Evolutionary conservation across 2,888 invertebrate species (phyloP), one percentile per base, ranked within the genome.

Genomic region (Synergus umbraculus): DNA sequence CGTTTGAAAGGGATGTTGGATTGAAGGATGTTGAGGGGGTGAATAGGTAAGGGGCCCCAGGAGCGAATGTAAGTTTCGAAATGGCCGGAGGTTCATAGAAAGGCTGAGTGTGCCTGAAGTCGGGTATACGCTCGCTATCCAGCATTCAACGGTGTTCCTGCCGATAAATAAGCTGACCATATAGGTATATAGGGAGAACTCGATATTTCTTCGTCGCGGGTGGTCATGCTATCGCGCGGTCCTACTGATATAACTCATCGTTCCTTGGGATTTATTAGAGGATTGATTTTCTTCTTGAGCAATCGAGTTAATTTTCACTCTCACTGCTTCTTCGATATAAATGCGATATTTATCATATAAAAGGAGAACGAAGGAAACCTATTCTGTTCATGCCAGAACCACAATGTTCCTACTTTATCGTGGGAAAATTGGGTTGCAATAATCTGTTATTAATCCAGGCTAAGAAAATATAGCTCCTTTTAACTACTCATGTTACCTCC

Each of bases 281-380:
- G 85, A 86, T 88, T 87, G 87, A 88, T 89, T 88, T 85, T 83
- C 83, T 84, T 79, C 82, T 77, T 81, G 79, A 80, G 77, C 84
- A 86, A 87, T 87, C 85, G 87, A 87, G 88, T 88, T 87, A 89
- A 87, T 89, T 88, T 86, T 87, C 86, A 84, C 85, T 83, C 81
- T 85, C 80, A 76, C 80, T 77, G 73, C 60, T 69, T 54, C 37
- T 7, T 41, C 37, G 49, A 54, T 41, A 54, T 58, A 54, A 54
- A 54, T 73, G 54, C 49, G n/a, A 73, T 73, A 49, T 73, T 29
- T 73, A 54, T 49, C 37, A 65, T 41, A 65, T n/a, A 18, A 73
- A 37, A 73, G 37, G 5, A 12, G 54, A 58, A 5, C n/a, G 10
- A 49, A 37, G 37, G 9, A 69, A 69, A 29, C 15, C 67, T 22